Evolutionary conservation across 2,888 invertebrate species (phyloP).

Genomic region (Plebejus melissa): DNA sequence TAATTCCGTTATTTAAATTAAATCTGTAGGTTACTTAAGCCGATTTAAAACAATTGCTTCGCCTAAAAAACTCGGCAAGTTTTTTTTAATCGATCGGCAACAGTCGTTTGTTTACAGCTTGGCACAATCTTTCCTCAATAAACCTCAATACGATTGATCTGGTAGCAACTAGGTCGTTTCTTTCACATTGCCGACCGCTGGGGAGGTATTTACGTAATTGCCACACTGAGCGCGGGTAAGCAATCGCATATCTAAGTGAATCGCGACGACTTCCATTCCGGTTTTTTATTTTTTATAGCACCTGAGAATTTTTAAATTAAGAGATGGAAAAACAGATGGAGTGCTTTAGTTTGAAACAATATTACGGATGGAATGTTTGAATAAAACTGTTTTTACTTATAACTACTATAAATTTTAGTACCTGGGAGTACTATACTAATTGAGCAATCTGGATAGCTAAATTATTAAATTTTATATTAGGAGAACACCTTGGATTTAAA

Average conservation of each 20-base stretch:
- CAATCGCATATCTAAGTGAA: constrained; percentile 24
- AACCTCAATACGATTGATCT: constrained; percentile 16
- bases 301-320: not conserved
- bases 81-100: constrained; percentile 8
- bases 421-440: too few species aligned
- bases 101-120: constrained; percentile 19
- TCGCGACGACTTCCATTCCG: not conserved
- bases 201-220: constrained; percentile 24
- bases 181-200: constrained; percentile 11
- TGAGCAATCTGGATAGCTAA: too few species aligned
- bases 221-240: constrained; percentile 5
- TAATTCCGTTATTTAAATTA: too few species aligned
- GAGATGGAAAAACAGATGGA: not conserved
- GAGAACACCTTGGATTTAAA: too few species aligned
- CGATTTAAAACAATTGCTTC: not conserved
- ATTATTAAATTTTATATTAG: too few species aligned
- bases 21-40: not conserved
- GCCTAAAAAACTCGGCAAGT: not conserved
- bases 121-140: constrained; percentile 12
- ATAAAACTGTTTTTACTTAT: too few species aligned
- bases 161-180: constrained; percentile 22
- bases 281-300: constrained; percentile 1
- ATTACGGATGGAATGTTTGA: too few species aligned
- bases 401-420: too few species aligned
- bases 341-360: too few species aligned